A percentile compares a stretch with the other conserved stretches of the same genome.
Conservation (phyloP, 2,113 vertebrate species). For the Caracal caracal region DNA sequence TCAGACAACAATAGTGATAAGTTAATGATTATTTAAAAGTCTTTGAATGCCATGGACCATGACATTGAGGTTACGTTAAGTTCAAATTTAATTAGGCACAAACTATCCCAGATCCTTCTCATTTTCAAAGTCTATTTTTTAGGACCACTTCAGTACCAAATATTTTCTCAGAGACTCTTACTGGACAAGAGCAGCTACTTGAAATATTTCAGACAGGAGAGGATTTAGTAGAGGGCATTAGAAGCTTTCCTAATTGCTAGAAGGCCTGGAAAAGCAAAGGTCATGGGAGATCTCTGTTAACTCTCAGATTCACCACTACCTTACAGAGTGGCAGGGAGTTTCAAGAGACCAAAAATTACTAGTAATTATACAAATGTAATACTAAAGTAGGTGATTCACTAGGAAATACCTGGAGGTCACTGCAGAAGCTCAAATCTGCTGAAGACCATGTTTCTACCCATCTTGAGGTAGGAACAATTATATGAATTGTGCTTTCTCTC, state of each 20-base stretch:
- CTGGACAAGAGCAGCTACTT: not conserved
- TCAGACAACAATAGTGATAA: not conserved
- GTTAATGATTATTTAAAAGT: not conserved
- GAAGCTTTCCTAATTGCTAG: not conserved
- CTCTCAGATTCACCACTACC: not conserved
- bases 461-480: not conserved
- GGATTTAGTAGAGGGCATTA: not conserved
- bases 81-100: not conserved
- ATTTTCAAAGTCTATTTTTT: constrained; percentile 22
- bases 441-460: not conserved
- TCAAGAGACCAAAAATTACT: not conserved
- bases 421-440: not conserved
- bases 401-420: not conserved
- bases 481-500: not conserved
- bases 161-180: not conserved
- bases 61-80: not conserved
- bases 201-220: not conserved
- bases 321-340: not conserved
- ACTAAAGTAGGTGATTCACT: not conserved
- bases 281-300: not conserved
- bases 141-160: not conserved
- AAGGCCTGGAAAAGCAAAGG: not conserved
- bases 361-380: not conserved
- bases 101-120: not conserved
- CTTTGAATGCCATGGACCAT: not conserved